phyloP scores from a whole-genome alignment of 2,797 vertebrate species.

The Sebastes hubbsi region DNA sequence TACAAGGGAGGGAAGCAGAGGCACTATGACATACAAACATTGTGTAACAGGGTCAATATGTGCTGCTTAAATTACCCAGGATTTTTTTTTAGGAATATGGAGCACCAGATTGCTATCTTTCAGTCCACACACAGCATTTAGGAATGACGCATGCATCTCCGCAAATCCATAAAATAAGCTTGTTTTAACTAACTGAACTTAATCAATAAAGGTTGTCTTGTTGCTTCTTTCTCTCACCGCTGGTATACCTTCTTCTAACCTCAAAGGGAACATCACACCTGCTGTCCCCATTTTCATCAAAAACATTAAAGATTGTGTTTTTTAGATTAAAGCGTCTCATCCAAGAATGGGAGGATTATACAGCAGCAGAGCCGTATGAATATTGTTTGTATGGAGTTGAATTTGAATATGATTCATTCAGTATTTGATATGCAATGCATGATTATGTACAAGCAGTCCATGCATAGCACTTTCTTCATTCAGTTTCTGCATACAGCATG shows the following conservation, averaged over 20 bases:
- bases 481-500: conserved; percentile 18
- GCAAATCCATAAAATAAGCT: conserved; percentile 8
- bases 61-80: conserved; percentile 53
- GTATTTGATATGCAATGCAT: conserved; percentile 7
- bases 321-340: conserved; percentile 3
- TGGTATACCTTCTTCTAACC: neutral
- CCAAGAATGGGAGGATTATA: conserved; percentile 5
- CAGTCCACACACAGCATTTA: neutral
- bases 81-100: conserved; percentile 26
- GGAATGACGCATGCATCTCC: conserved; percentile 1
- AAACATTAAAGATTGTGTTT: neutral
- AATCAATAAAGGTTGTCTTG: conserved; percentile 24
- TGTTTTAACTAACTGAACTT: conserved; percentile 26
- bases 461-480: conserved; percentile 1
- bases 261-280: neutral
- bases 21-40: conserved; percentile 61
- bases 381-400: neutral
- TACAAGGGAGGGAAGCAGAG: conserved; percentile 56
- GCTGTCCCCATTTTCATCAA: neutral
- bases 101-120: conserved; percentile 42
- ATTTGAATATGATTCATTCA: conserved; percentile 11
- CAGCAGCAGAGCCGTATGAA: neutral
- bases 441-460: neutral
- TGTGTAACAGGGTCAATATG: conserved; percentile 69
- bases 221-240: neutral